Evolutionary conservation across 2,888 invertebrate genomes (phyloP).

Genomic region (Subacronicta megacephala): DNA sequence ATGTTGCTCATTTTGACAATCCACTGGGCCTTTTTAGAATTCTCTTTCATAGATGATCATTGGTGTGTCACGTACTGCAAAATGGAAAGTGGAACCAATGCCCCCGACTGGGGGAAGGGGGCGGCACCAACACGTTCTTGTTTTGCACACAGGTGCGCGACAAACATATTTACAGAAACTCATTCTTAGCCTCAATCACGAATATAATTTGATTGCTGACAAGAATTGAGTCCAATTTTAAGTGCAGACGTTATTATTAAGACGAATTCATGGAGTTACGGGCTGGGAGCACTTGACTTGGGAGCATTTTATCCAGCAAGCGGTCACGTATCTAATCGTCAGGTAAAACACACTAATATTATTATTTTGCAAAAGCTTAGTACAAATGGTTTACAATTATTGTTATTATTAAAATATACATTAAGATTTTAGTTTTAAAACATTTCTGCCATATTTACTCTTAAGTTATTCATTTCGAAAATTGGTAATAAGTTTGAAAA

Average conservation of each 20-base stretch:
- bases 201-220: not conserved
- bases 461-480: constrained; percentile 40
- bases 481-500: constrained; percentile 31
- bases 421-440: constrained; percentile 29
- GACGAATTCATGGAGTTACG: too few species aligned
- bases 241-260: not conserved
- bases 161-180: not conserved
- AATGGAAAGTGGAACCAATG: not conserved
- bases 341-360: constrained; percentile 1
- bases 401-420: constrained; percentile 11
- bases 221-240: not conserved
- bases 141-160: too few species aligned
- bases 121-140: too few species aligned
- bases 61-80: not conserved
- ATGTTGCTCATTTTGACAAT: not conserved
- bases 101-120: too few species aligned
- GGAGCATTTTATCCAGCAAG: too few species aligned
- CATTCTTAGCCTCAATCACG: not conserved
- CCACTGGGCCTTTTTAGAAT: not conserved
- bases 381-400: constrained; percentile 67
- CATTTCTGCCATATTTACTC: constrained; percentile 52
- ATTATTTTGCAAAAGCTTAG: constrained; percentile 55
- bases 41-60: not conserved
- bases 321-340: not conserved
- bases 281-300: not conserved